Evolutionary conservation across 2,888 invertebrate species (phyloP), one percentile per base, ranked within the genome.

Genomic region (Drosophila ezoana): DNA sequence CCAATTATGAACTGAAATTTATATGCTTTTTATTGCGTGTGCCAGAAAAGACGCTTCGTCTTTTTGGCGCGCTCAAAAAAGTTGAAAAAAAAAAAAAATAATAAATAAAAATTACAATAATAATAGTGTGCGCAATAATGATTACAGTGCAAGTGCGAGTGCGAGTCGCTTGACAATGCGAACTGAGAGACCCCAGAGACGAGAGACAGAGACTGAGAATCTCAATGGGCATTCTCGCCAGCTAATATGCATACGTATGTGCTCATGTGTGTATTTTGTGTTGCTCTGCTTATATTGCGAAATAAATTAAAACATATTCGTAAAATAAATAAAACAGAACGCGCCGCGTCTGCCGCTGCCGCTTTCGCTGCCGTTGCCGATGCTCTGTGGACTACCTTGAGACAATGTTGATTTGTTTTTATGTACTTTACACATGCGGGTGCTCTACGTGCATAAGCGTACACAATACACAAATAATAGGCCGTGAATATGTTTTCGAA

Each of bases 231-330:
- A 23, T 32, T 56, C 45, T 54, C 20, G 18, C 16, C 16, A 20
- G 40, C 35, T n/a, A 32, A 28, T 40, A 35, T 51, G 28, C 41
- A 23, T 33, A 20, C 47, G 28, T 28, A n/a, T 51, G 35, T 41
- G 40, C 2, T 28, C 28, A 28, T 49, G 32, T 63, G 47, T 59
- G 62, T 45, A 16, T 61, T 57, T 16, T 44, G 35, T 44, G 49
- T 16, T 59, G 47, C 54, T 60, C 43, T 70, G 57, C 76, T 71
- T 79, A 71, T 76, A 60, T 79, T 70, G 76, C 68, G 72, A 87
- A 85, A 86, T 88, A 79, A 79, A 88, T 79, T 71, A 76, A 88
- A 88, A 79, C 83, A 88, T 71, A 85, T 79, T 87, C 62, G 79
- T 67, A 71, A 82, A 85, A 85, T 87, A 87, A 84, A 87, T 87